Base-by-base conservation (phyloP, 2,113 vertebrate species). In the Tachysurus fulvidraco region DNA sequence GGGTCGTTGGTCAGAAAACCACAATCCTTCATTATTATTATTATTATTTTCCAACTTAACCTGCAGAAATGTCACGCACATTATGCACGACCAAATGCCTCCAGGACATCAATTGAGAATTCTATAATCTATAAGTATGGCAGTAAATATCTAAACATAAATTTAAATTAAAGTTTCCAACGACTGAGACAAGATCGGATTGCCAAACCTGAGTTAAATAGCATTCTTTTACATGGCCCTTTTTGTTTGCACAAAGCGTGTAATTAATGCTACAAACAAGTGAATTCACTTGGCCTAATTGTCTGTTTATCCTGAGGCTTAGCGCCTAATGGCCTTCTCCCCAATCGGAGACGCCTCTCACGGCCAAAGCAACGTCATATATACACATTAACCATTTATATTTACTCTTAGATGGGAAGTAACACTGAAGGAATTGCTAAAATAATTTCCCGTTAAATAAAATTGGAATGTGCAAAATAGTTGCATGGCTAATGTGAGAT, bases 231-330 rank as follows among this genome's bases (percentile, higher is more conserved):
- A 90, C 88, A 87, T 62, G 79, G 14, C 71, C 71, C 85, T 87
- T 82, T 89, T 89, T 90, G 88, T 91, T 91, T 89, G 88, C 82
- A 88, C 89, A 89, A 89, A 89, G 86, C 88, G 82, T 91, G 91
- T 91, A 90, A 91, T 91, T 91, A 91, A 89, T 89, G 88, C 91
- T 84, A 88, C 85, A 89, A 91, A 91, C 88, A 91, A 88, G 89
- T 91, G 88, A 90, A 91, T 89, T 91, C 89, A 91, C 85, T 89
- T 88, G 91, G 91, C 81, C 85, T 90, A 89, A 91, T 91, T 88
- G 89, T 89, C 83, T 91, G 88, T 90, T 91, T 90, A 89, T 89
- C 88, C 89, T 87, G 84, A 85, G 88, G 90, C 85, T 89, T 88
- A 88, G 85, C 83, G 85, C 85, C 84, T 91, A 90, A 91, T 90